phyloP scores from a whole-genome alignment of 2,113 vertebrate genomes.

The Ciconia stormi region DNA sequence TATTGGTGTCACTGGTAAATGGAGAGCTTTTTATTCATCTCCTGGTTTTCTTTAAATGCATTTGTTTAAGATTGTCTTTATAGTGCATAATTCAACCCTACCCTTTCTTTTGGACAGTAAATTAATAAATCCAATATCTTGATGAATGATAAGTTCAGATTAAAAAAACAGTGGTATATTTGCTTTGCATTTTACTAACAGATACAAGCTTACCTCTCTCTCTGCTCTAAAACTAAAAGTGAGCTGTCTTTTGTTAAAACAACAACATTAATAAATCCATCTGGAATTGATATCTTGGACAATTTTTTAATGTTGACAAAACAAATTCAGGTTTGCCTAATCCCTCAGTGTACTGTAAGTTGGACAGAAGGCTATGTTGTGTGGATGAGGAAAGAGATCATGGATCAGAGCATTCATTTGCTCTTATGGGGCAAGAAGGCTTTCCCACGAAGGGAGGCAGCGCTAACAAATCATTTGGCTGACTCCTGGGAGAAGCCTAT shows the following conservation, averaged over 20 bases:
- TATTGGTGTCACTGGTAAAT: background rate
- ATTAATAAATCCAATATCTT: background rate
- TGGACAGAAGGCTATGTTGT: background rate
- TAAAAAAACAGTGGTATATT: background rate
- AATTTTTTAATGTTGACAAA: background rate
- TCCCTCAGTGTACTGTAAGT: background rate
- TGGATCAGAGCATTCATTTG: background rate
- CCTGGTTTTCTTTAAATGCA: background rate
- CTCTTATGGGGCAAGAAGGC: background rate
- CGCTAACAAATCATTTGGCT: background rate
- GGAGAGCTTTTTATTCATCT: background rate
- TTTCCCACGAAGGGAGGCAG: rapidly evolving
- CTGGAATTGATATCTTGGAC: background rate
- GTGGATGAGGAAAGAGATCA: background rate
- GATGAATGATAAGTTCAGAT: background rate
- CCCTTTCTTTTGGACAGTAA: background rate
- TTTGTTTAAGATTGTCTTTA: background rate
- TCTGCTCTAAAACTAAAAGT: background rate
- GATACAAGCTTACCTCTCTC: background rate
- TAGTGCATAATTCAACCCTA: background rate
- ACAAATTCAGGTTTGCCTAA: background rate
- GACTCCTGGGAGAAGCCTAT: background rate
- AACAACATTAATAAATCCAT: background rate
- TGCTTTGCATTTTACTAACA: background rate
- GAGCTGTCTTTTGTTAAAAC: background rate